These are phyloP conservation scores for Nasalis larvatus DNA, from an alignment of 2,113 vertebrate genomes.

Conservation along the genomic window DNA sequence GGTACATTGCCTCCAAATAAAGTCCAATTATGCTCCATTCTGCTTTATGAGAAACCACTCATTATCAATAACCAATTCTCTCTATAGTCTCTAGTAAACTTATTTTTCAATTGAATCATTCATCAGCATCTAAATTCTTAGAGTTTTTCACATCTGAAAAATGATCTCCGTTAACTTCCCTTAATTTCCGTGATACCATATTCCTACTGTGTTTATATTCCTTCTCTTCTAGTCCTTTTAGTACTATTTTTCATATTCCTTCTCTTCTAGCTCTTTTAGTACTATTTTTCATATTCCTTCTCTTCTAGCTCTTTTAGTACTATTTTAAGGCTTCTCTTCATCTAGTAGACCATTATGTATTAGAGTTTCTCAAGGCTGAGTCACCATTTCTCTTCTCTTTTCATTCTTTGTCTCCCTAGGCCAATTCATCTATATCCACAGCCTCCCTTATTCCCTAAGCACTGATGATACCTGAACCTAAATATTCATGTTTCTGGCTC, in stretches of 20 bases:
- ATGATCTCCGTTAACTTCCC: neutral
- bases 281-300: neutral
- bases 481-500: neutral
- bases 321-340: neutral
- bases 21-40: neutral
- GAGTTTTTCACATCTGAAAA: neutral
- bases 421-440: neutral
- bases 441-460: neutral
- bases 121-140: neutral
- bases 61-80: neutral
- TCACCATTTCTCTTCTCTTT: neutral
- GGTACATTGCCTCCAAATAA: neutral
- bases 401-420: neutral
- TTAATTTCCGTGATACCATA: too few species aligned
- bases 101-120: neutral
- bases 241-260: too few species aligned
- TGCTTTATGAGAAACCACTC: neutral
- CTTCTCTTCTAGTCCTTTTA: too few species aligned
- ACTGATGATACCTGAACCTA: rapidly evolving
- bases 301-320: neutral
- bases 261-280: too few species aligned
- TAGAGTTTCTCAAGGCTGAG: neutral
- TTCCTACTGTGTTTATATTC: too few species aligned
- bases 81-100: neutral
- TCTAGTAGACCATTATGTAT: neutral